Base-by-base conservation (phyloP, 2,888 invertebrate genomes). In the Dynastes maya region DNA sequence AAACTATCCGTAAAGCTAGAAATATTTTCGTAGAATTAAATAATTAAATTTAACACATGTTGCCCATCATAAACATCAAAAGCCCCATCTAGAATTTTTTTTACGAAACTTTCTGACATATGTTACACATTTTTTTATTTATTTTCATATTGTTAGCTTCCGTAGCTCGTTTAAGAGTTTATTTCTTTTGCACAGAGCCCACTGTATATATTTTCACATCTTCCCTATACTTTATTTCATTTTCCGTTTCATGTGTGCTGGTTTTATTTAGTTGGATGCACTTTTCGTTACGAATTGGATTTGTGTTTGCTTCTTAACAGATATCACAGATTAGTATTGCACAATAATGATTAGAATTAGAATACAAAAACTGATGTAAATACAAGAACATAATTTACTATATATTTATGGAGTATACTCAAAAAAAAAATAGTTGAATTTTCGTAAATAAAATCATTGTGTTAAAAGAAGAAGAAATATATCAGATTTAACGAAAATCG, bases 261-360 rank as follows among this genome's bases (percentile, higher is more conserved):
- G 5, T 37, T 37, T 37, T 37, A 37, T 37, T 37, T 37, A 16
- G 53, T 37, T 70, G 76, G 65, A 72, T 70, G 65, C 72, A 53
- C 64, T 49, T 74, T 68, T 75, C 16, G 22, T 76, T 81, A 71
- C 11, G 11, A 22, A 9, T 67, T 67, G 27, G 40, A 70, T 80
- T 78, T 74, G 55, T 63, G 55, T 78, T 80, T 75, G 72, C 55
- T 76, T 68, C 76, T 45, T 68, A 37, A 64, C 61, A 78, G 76
- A 83, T 85, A 85, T 85, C 86, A 85, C 85, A 85, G 84, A 84
- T 84, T 85, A 84, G 84, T 85, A 85, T 85, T 86, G 86, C 86
- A 86, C 86, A 85, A 37, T 37, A 37, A 37, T 37, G 1, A 79
- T 70, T 78, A 80, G 79, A 53, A 22, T 71, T 22, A 22, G 22